Conservation (phyloP, 2,113 vertebrate genomes). For the Phaethon lepturus region DNA sequence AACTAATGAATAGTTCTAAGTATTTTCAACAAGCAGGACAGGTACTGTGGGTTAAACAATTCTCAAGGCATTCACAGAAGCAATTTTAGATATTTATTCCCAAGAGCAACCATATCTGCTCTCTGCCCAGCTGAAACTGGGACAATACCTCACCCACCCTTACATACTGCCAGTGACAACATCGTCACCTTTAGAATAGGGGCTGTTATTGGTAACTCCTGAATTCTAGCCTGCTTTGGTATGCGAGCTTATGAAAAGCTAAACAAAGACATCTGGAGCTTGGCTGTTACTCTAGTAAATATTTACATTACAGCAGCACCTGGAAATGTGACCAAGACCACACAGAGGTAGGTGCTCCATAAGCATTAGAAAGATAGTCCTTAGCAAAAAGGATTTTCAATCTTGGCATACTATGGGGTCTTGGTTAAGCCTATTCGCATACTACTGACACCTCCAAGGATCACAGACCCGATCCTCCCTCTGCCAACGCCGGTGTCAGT, state of each 20-base stretch:
- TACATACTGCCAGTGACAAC: background rate
- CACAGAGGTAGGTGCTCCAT: background rate
- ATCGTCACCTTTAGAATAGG: background rate
- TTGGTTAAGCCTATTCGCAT: background rate
- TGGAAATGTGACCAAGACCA: background rate
- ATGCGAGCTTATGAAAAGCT: background rate
- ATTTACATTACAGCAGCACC: constrained; percentile 22
- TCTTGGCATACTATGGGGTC: background rate
- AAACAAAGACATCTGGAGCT: background rate
- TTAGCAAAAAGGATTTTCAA: background rate
- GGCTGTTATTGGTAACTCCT: background rate
- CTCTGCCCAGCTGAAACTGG: background rate
- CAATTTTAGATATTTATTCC: background rate
- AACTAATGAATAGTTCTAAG: background rate
- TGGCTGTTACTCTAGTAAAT: background rate
- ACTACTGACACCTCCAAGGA: background rate
- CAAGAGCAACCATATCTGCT: background rate
- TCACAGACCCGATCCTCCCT: background rate
- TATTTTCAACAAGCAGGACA: background rate
- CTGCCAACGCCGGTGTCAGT: background rate
- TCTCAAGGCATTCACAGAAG: background rate
- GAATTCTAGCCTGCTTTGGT: background rate
- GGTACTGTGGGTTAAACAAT: background rate
- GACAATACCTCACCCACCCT: background rate
- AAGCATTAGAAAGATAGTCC: background rate